Base-by-base conservation (phyloP, 2,888 invertebrate species). In the Drosophila fungiperda region DNA sequence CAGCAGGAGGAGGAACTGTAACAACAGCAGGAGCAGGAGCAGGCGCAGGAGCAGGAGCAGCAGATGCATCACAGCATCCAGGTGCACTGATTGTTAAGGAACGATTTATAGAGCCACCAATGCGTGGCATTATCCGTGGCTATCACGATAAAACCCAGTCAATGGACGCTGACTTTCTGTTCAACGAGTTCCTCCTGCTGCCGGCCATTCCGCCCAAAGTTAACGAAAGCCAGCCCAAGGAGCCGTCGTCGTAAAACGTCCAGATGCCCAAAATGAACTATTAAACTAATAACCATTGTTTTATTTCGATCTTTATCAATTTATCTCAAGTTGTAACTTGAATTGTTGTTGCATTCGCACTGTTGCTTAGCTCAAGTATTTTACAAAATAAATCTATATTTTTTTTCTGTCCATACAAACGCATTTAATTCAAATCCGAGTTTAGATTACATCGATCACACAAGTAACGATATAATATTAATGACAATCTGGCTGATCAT, bases 41-140 rank as follows among this genome's bases (percentile, higher is more conserved):
- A 7, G 35, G 48, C 2, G 4, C 8, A 17, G 40, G 2, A 7
- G 36, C n/a, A 45, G 45, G 12, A 3, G 3, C 8, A 23, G 17
- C 36, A 63, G 0, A 23, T 57, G 8, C 65, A 2, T 60, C 78
- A 17, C 87, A 89, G 1, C 91, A 89, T 61, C 93, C 93, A 0
- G 94, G 94, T 1, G 92, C 93, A 5, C 91, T 94, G 29, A 85
- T 94, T 33, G 93, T 94, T 2, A 94, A 93, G 87, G 94, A 94
- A 87, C 92, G 92, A 63, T 94, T 93, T 77, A 94, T 94, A 38
- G 94, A 94, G 81, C 94, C 94, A 4, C 94, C 94, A 1, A 93
- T 94, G 70, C 93, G 94, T 33, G 67, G 87, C 57, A 91, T 94
- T 58, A 93, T 94, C 1, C 94, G 93, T 73, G 94, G 89, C 65